phyloP scores from a whole-genome alignment of 2,113 vertebrate genomes.

The Beaufortia kweichowensis region DNA sequence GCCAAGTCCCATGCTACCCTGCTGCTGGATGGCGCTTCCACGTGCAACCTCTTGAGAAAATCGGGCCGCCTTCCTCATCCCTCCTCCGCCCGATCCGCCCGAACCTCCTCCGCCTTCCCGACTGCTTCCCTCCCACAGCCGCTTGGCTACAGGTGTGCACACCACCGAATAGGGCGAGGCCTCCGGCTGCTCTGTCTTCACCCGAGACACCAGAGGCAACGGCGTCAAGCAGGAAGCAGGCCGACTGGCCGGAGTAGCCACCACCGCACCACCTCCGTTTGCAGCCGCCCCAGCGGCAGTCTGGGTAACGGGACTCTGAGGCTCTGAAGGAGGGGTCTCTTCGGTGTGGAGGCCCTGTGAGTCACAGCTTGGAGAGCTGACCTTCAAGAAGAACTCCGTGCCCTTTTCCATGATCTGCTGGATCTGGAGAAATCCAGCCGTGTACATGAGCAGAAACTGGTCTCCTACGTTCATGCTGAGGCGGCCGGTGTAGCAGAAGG shows the following conservation, averaged over 20 bases:
- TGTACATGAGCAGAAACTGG: constrained; percentile 98
- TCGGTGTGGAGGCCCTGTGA: constrained; percentile 90
- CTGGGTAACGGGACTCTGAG: constrained; percentile 90
- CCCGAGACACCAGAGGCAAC: constrained; percentile 82
- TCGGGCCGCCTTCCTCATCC: constrained; percentile 76
- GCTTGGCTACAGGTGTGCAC: constrained; percentile 91
- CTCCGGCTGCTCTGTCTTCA: constrained; percentile 90
- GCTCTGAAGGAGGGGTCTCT: constrained; percentile 88
- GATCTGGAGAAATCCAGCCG: constrained; percentile 95
- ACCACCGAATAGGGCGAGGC: constrained; percentile 85
- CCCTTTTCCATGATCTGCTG: constrained; percentile 99
- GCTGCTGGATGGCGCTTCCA: constrained; percentile 70
- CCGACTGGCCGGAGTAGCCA: constrained; percentile 58
- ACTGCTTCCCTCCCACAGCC: constrained; percentile 89
- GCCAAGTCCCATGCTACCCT: constrained; percentile 62
- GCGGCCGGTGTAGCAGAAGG: constrained; percentile 94
- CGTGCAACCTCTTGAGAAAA: constrained; percentile 76
- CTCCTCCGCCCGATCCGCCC: constrained; percentile 59
- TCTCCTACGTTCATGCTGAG: constrained; percentile 98
- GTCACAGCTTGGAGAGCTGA: constrained; percentile 95
- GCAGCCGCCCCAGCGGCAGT: constrained; percentile 65
- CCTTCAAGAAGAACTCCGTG: constrained; percentile 97
- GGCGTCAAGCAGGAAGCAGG: constrained; percentile 79
- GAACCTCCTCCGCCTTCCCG: constrained; percentile 80
- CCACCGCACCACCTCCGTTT: constrained; percentile 33